These are phyloP conservation scores for Heliconius ismenius DNA, from an alignment of 2,888 invertebrate species.

Conservation along the genomic window DNA sequence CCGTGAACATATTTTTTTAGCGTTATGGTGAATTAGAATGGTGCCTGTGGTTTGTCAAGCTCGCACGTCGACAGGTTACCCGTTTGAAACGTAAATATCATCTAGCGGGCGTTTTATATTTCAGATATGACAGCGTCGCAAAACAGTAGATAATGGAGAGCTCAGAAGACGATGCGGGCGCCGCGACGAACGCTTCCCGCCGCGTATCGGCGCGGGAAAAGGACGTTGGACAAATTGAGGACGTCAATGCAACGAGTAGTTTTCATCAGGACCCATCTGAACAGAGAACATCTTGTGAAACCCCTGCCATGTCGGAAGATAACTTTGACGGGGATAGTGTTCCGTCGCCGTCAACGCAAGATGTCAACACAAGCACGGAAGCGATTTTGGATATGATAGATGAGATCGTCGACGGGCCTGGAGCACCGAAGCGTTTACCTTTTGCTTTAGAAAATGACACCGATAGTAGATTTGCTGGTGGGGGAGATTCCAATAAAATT, in stretches of 20 bases:
- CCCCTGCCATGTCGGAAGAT: constrained; percentile 73
- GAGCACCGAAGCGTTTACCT: constrained; percentile 68
- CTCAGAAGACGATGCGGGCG: constrained; percentile 81
- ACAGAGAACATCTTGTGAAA: constrained; percentile 62
- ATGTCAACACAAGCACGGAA: constrained; percentile 77
- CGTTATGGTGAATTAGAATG: constrained; percentile 83
- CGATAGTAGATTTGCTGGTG: constrained; percentile 40
- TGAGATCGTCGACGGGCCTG: constrained; percentile 77
- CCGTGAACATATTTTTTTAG: constrained; percentile 76
- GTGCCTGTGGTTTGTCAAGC: constrained; percentile 81
- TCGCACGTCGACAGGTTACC: constrained; percentile 81
- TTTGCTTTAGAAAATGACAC: constrained; percentile 47
- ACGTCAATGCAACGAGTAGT: constrained; percentile 71
- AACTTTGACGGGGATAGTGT: constrained; percentile 76
- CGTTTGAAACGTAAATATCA: constrained; percentile 79
- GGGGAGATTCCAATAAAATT: constrained; percentile 37
- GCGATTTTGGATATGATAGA: constrained; percentile 80
- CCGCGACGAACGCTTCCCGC: constrained; percentile 79
- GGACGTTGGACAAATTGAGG: constrained; percentile 70
- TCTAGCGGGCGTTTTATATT: constrained; percentile 77
- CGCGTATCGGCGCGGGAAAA: constrained; percentile 81
- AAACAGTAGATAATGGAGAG: constrained; percentile 82
- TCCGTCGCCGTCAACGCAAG: constrained; percentile 74
- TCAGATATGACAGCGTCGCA: constrained; percentile 80
- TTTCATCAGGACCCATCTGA: constrained; percentile 64